Conservation (phyloP, 92 coral and sea anemone genomes). For the Heliopora coerulea region DNA sequence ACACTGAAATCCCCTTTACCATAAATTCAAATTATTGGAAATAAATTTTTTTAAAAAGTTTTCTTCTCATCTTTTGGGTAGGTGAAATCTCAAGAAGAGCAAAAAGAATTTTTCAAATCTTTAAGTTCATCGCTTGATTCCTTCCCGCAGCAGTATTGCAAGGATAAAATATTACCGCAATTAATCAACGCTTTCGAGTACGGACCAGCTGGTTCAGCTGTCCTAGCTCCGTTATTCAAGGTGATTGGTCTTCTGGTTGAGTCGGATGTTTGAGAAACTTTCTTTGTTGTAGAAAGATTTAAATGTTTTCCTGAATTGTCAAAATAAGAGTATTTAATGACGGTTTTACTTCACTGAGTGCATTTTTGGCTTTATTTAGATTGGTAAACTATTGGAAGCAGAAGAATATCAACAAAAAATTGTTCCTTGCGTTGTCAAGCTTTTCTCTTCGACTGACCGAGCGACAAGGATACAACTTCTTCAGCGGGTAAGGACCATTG, state of each 20-base stretch:
- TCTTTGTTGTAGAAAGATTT: too few species aligned
- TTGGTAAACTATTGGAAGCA: conserved; percentile 85
- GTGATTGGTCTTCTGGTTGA: conserved; percentile 24
- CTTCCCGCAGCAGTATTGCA: conserved; percentile 88
- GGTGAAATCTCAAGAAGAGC: conserved; percentile 90
- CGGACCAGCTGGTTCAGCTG: conserved; percentile 95
- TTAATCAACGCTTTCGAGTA: conserved; percentile 89
- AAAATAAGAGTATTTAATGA: too few species aligned
- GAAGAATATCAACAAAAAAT: conserved; percentile 91
- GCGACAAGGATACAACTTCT: conserved; percentile 95
- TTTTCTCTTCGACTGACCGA: conserved; percentile 97
- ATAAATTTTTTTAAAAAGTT: too few species aligned
- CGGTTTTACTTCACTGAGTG: too few species aligned
- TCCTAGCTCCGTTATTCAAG: conserved; percentile 88
- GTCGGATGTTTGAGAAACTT: too few species aligned
- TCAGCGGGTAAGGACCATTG: conserved; percentile 99
- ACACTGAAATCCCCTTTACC: too few species aligned
- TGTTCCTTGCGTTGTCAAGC: conserved; percentile 96
- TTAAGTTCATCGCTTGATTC: conserved; percentile 82
- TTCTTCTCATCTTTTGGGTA: conserved; percentile 24
- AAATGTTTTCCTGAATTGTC: too few species aligned
- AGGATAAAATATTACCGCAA: conserved; percentile 85
- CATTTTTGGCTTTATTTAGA: conserved; percentile 54
- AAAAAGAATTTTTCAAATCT: conserved; percentile 79
- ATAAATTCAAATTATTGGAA: too few species aligned